Base-by-base conservation (phyloP, 2,113 vertebrate genomes). In the Cyanoderma ruficeps region DNA sequence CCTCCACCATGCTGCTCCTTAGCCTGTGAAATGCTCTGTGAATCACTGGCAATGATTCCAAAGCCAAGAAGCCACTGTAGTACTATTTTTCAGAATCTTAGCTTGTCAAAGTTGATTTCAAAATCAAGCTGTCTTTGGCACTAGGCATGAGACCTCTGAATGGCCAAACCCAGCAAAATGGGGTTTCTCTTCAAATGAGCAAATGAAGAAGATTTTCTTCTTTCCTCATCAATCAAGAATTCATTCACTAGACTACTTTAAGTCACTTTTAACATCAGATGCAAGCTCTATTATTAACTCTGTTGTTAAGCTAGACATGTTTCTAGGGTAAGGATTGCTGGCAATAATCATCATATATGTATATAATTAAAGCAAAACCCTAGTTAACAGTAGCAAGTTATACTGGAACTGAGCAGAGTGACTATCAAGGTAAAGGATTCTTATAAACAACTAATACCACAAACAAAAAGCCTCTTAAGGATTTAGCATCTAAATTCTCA, bases 41-140 rank as follows among this genome's bases (percentile, higher is more conserved):
- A 89, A 94, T 84, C 88, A 87, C 44, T 33, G 53, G 46, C 49
- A 33, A 55, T 25, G 28, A 63, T 4, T 7, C 24, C 35, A 64
- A 42, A 90, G 90, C 37, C 76, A 93, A 71, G 25, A 92, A 93
- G 65, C 21, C 83, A 57, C 21, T n/a, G 72, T 15, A 64, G 12
- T 16, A 64, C 10, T 71, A 90, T 82, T 92, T 87, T 92, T 95
- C 86, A 93, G 49, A 83, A 88, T 60, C 37, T 60, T 56, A 68
- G n/a, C 76, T 75, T 94, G 92, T 94, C 95, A 87, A 83, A 78
- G 23, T 24, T 83, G 24, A 83, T 96, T 90, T 90, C 37, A 81
- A 92, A 94, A 87, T 60, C 76, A 85, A 95, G 25, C 24, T 41
- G 25, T 95, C 91, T 94, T 78, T 79, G 74, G 63, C 61, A 63